phyloP scores from a whole-genome alignment of 2,113 vertebrate genomes.

The Solea solea region DNA sequence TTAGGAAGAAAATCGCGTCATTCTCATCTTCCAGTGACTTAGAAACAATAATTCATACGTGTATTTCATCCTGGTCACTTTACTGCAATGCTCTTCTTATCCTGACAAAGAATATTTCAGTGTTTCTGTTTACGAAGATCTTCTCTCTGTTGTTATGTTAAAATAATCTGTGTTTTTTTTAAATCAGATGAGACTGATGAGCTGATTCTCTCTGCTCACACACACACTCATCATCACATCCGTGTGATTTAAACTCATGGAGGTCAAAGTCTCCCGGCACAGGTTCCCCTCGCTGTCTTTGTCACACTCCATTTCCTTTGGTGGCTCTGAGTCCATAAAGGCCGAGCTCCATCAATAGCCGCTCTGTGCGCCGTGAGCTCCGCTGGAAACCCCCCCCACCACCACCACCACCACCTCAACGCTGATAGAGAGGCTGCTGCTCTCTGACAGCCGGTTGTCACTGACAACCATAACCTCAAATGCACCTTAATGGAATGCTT shows the following conservation, averaged over 20 bases:
- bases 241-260: constrained; percentile 18
- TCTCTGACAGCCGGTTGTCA: constrained; percentile 79
- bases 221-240: not conserved
- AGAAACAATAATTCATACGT: too few species aligned
- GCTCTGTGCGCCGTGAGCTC: constrained; percentile 55
- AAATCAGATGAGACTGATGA: not conserved
- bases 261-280: constrained; percentile 35
- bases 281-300: constrained; percentile 36
- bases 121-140: too few species aligned
- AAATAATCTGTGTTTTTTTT: not conserved
- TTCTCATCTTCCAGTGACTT: too few species aligned
- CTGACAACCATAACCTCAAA: constrained; percentile 79
- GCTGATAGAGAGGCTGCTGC: constrained; percentile 63
- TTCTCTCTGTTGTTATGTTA: not conserved
- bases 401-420: constrained; percentile 64
- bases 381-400: constrained; percentile 61
- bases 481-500: constrained; percentile 78
- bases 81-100: too few species aligned
- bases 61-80: too few species aligned
- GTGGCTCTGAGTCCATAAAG: constrained; percentile 59
- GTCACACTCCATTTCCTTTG: constrained; percentile 40
- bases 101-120: too few species aligned
- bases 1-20: not conserved
- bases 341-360: constrained; percentile 59
- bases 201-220: not conserved